Percentiles rank a stretch among this genome's conserved stretches.
Evolutionary conservation across 35 echinoderm and acorn worm species (phyloP).

Genomic region (Apostichopus californicus): DNA sequence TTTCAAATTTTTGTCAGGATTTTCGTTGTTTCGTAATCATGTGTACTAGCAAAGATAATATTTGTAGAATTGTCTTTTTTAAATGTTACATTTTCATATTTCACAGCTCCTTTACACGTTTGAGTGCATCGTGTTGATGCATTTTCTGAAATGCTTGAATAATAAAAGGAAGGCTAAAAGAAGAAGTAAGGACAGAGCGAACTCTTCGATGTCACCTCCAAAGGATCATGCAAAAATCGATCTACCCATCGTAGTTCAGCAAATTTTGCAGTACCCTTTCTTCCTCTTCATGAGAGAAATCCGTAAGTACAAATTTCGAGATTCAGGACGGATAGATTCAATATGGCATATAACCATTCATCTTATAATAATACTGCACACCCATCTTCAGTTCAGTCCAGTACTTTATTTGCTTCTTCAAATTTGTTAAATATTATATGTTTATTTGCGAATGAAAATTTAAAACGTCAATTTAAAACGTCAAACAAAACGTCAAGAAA

Average conservation of each 20-base stretch:
- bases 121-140: constrained; percentile 9
- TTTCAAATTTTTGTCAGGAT: no score
- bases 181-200: not conserved
- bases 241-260: not conserved
- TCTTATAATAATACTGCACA: no score
- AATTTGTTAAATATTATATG: no score
- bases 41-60: not conserved
- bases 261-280: constrained; percentile 29
- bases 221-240: not conserved
- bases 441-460: no score
- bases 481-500: no score
- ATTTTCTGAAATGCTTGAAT: not conserved
- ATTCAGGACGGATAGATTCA: no score
- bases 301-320: constrained; percentile 2
- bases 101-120: constrained; percentile 6
- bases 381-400: no score
- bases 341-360: no score
- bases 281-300: constrained; percentile 39
- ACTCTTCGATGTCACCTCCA: not conserved
- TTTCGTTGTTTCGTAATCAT: no score
- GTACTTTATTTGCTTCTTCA: no score
- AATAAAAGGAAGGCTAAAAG: not conserved
- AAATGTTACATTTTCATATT: not conserved
- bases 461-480: no score
- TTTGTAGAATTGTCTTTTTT: not conserved